Percentiles rank a stretch among this genome's conserved stretches.
Evolutionary conservation across 2,797 vertebrate species (phyloP).

Genomic region (Gymnothorax javanicus): DNA sequence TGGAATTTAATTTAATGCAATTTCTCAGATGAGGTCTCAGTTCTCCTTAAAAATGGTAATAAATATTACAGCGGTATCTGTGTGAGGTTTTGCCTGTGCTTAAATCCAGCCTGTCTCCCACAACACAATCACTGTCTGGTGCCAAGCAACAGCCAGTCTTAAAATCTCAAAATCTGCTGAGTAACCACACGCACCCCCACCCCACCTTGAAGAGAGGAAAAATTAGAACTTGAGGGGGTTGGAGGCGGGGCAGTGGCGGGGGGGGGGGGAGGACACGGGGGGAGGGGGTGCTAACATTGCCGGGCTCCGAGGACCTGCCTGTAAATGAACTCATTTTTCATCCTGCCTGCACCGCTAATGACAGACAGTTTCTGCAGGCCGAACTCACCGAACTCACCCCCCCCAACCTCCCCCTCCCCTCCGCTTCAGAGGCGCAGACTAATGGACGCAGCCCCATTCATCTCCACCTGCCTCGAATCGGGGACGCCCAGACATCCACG

Average conservation of each 20-base stretch:
- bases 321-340: slow-evolving; percentile 99
- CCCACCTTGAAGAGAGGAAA: slow-evolving; percentile 40
- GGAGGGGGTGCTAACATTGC: slow-evolving; percentile 73
- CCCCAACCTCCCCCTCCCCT: slow-evolving; percentile 74
- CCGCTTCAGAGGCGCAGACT: slow-evolving; percentile 85
- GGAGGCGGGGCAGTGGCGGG: too few species aligned
- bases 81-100: not conserved
- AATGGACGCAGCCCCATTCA: slow-evolving; percentile 85
- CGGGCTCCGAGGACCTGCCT: slow-evolving; percentile 90
- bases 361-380: slow-evolving; percentile 90
- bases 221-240: slow-evolving; percentile 26
- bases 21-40: too few species aligned
- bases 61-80: too few species aligned
- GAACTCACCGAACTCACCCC: too few species aligned
- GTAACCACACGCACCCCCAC: slow-evolving; percentile 58
- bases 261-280: slow-evolving; percentile 26
- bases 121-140: slow-evolving; percentile 37
- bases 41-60: too few species aligned
- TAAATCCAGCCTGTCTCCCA: too few species aligned
- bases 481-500: slow-evolving; percentile 24
- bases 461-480: slow-evolving; percentile 65
- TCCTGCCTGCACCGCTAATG: slow-evolving; percentile 96
- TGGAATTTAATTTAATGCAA: too few species aligned
- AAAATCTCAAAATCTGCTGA: slow-evolving; percentile 72
- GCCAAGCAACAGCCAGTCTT: slow-evolving; percentile 45